Evolutionary conservation across 2,113 vertebrate genomes (phyloP).

Genomic region (Neoarius graeffei): DNA sequence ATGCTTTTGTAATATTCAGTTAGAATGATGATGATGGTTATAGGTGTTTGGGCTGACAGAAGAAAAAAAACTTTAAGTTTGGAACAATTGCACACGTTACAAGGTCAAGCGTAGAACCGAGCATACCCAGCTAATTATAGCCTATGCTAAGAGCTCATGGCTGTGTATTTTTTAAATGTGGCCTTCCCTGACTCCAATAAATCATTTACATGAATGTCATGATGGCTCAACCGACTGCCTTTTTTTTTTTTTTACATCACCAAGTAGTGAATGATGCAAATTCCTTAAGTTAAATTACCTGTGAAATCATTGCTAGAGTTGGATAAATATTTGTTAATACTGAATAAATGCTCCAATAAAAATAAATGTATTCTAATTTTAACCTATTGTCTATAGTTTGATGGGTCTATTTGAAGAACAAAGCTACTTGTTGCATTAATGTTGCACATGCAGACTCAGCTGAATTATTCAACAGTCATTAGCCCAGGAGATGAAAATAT

Average conservation of each 20-base stretch:
- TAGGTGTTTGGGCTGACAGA: background rate
- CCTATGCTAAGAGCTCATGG: background rate
- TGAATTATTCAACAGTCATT: background rate
- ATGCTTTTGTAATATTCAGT: background rate
- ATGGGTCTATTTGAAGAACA: background rate
- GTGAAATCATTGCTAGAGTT: background rate
- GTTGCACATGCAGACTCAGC: background rate
- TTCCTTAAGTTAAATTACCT: background rate
- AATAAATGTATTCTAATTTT: background rate
- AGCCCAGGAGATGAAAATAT: background rate
- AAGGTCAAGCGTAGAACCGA: background rate
- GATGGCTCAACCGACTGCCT: background rate
- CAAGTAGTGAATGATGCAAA: background rate
- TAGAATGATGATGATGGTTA: background rate
- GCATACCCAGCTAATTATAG: constrained; percentile 42
- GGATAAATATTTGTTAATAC: background rate
- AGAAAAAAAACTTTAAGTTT: background rate
- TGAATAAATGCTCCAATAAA: background rate
- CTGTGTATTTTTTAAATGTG: constrained; percentile 37
- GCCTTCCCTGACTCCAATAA: constrained; percentile 18
- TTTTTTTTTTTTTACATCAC: background rate
- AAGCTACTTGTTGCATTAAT: background rate
- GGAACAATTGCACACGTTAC: background rate
- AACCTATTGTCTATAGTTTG: background rate
- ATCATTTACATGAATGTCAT: background rate